Evolutionary conservation across 53 echinoderm and acorn worm genomes (phyloP), one percentile per base, ranked within the genome.

Genomic region (Holothuria scabra): DNA sequence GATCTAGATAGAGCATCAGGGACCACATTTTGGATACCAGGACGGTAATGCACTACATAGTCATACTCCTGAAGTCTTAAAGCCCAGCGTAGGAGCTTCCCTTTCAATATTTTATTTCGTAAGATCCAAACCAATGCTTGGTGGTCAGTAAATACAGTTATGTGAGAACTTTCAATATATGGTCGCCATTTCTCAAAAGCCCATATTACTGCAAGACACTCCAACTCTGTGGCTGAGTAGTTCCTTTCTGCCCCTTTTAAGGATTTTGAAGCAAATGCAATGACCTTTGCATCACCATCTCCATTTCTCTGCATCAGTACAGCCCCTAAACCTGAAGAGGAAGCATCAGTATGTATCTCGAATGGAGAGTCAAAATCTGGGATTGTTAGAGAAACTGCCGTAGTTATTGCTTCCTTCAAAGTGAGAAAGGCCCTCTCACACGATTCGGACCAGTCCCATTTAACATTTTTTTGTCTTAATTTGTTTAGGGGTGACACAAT

Each of bases 151-250:
- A 58, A 49, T 33, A 59, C 71, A 66, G 29, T 85, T 58, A 75
- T 38, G 11, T 41, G 78, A 13, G 24, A 25, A 52, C 78, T 52
- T 52, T 76, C 78, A 19, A 76, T 46, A 30, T 89, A 89, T 16
- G 56, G 56, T 58, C 67, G 56, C 87, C 81, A 88, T 41, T 65
- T 85, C 22, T 68, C 68, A 35, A 66, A 28, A 22, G 86, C 86
- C 90, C 90, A 90, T 26, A 86, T 67, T 23, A 86, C 85, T 11
- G 75, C 90, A 20, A 85, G 59, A 69, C 86, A 90, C 35, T 90
- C 83, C 55, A 37, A 20, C 74, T 90, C 82, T 21, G 86, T 86
- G 5, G 86, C 64, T 21, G 52, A 63, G 64, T 90, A 90, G 29
- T 90, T 90, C 25, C 82, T 70, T 32, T 90, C 85, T 62, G 90